A percentile compares a stretch with the other conserved stretches of the same genome.
Conservation (phyloP, 2,888 invertebrate genomes). For the Epsilonema sp. region DNA sequence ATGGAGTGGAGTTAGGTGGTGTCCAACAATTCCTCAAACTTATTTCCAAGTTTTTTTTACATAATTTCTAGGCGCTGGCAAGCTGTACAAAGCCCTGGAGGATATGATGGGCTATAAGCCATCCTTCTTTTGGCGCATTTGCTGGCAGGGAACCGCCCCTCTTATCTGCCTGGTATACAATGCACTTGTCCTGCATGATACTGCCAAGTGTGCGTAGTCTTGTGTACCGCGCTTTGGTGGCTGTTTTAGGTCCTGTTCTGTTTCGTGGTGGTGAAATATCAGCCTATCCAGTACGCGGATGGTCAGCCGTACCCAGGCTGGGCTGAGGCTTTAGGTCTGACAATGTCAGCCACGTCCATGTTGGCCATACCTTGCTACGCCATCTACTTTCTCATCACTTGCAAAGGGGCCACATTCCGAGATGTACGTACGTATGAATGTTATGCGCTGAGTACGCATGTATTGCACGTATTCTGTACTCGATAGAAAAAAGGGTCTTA, state of each 20-base stretch:
- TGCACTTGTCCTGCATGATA: not conserved
- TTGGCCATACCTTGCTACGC: not conserved
- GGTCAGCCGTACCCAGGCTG: not conserved
- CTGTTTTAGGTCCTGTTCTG: not conserved
- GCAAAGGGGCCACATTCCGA: not conserved
- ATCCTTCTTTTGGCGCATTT: constrained; percentile 55
- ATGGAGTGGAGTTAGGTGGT: too few species aligned
- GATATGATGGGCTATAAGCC: constrained; percentile 62
- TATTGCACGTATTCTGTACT: too few species aligned
- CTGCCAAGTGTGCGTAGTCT: too few species aligned
- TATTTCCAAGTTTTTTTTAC: not conserved
- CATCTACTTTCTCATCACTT: not conserved
- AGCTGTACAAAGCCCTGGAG: constrained; percentile 56
- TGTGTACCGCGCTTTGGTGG: too few species aligned
- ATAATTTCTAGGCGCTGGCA: constrained; percentile 32
- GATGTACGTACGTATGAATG: not conserved
- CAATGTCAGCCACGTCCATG: not conserved
- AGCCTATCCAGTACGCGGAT: not conserved
- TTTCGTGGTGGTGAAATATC: not conserved
- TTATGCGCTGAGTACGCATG: too few species aligned
- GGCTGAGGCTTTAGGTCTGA: not conserved
- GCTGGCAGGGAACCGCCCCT: constrained; percentile 71
- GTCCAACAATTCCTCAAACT: too few species aligned
- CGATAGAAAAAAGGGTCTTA: too few species aligned
- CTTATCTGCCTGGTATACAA: constrained; percentile 50